Base-by-base conservation (phyloP, 2,113 vertebrate genomes). In the Notarius lentiginosus region DNA sequence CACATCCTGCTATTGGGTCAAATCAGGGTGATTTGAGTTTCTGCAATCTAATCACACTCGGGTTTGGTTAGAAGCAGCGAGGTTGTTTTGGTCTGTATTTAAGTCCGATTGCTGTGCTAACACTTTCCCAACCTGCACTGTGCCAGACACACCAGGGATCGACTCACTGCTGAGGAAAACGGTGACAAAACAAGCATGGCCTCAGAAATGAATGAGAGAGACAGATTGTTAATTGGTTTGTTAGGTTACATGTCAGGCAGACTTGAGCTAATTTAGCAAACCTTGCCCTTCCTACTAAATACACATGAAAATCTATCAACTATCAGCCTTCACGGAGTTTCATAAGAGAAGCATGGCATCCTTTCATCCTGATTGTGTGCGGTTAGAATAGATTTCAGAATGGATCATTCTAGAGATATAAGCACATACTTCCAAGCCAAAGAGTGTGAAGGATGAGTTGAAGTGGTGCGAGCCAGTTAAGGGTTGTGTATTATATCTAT, bases 1-100 rank as follows among this genome's bases (percentile, higher is more conserved):
- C 77, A 80, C 27, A 80, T 80, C 55, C 77, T 80, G 77, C 77
- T 60, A 14, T 34, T 80, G 17, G 55, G 55, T 80, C 55, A 80
- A 80, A 80, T 60, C 76, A 56, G 51, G 27, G 53, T 80, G 77
- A 79, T 30, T 79, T 79, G 77, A 79, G n/a, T 56, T 79, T 20
- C n/a, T 58, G n/a, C 55, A 58, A 18, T 60, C 77, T 80, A 80
- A 80, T 80, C 77, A 80, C 27, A 27, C 55, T 61, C 30, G 0
- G 9, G 10, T 47, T 61, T 47, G 51, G 49, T 61, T 81, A 61
- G 79, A 60, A 61, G 56, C 79, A 24, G 56, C 56, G 1, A 24
- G 30, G 27, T 41, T 81, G 79, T 61, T 61, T 61, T 81, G 55
- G 79, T 20, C 79, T 77, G 24, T 55, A 53, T 79, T 79, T 79